Evolutionary conservation across 2,888 invertebrate genomes (phyloP).

Genomic region (Drosophila atroscutellata): DNA sequence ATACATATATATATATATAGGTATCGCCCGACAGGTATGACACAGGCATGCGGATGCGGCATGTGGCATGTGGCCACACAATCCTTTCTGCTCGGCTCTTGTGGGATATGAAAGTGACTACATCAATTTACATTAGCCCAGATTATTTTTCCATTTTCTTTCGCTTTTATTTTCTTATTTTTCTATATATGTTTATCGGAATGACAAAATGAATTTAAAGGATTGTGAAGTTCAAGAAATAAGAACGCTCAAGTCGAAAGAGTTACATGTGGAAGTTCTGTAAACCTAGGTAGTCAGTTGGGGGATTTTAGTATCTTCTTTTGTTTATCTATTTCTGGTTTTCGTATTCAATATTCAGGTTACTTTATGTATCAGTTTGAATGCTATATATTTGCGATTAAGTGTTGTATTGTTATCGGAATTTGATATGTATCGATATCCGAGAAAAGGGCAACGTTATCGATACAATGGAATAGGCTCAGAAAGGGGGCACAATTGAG

Average conservation of each 20-base stretch:
- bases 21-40: conserved; percentile 28
- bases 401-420: not conserved
- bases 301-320: not conserved
- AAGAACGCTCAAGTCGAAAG: not conserved
- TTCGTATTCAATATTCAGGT: too few relatives aligned
- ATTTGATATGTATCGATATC: not conserved
- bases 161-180: too few relatives aligned
- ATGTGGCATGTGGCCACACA: conserved; percentile 35
- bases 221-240: not conserved
- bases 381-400: too few relatives aligned
- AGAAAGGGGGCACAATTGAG: too few relatives aligned
- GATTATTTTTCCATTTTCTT: conserved; percentile 19
- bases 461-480: too few relatives aligned
- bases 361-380: too few relatives aligned
- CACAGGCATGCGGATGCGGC: conserved; percentile 18
- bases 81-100: conserved; percentile 23
- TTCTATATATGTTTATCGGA: not conserved
- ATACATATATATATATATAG: not conserved
- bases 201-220: not conserved
- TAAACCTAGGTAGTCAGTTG: not conserved
- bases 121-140: conserved; percentile 63
- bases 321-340: too few relatives aligned
- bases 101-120: conserved; percentile 21
- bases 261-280: not conserved
- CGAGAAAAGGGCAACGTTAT: too few relatives aligned